Conservation (phyloP, 2,888 invertebrate species). For the Hipparchia semele region DNA sequence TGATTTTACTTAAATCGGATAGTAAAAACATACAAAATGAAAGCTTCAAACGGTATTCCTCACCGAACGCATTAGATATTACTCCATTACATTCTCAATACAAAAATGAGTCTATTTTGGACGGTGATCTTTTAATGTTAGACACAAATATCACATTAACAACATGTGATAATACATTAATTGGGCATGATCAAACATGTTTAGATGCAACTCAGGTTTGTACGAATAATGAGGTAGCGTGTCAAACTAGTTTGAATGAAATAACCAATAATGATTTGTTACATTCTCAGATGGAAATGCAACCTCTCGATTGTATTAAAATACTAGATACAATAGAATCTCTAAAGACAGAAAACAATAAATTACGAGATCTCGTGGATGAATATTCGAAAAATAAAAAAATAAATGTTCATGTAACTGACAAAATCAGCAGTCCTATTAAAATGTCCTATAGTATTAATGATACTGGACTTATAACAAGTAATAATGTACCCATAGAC, state of each 20-base stretch:
- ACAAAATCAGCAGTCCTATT: constrained; percentile 52
- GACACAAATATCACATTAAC: constrained; percentile 72
- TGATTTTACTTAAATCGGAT: constrained; percentile 59
- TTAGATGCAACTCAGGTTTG: constrained; percentile 62
- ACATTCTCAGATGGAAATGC: constrained; percentile 47
- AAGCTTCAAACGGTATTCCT: constrained; percentile 62
- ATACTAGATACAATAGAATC: constrained; percentile 48
- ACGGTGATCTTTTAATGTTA: constrained; percentile 73
- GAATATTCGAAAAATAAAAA: constrained; percentile 42
- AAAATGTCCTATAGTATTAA: constrained; percentile 38
- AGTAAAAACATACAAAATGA: constrained; percentile 49
- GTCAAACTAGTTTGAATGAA: constrained; percentile 53
- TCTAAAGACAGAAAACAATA: constrained; percentile 58
- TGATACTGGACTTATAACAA: background rate
- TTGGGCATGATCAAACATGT: constrained; percentile 65
- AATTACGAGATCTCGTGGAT: constrained; percentile 51
- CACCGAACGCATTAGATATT: constrained; percentile 63
- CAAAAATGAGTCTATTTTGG: constrained; percentile 71
- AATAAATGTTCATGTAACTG: constrained; percentile 36
- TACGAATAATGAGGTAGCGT: constrained; percentile 57
- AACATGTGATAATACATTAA: constrained; percentile 64
- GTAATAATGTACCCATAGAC: constrained; percentile 11
- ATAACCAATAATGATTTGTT: constrained; percentile 45
- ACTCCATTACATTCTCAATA: constrained; percentile 53
- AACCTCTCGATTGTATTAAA: constrained; percentile 48